These are phyloP conservation scores for Hypomesus transpacificus DNA, from an alignment of 2,113 vertebrate genomes.

Conservation along the genomic window DNA sequence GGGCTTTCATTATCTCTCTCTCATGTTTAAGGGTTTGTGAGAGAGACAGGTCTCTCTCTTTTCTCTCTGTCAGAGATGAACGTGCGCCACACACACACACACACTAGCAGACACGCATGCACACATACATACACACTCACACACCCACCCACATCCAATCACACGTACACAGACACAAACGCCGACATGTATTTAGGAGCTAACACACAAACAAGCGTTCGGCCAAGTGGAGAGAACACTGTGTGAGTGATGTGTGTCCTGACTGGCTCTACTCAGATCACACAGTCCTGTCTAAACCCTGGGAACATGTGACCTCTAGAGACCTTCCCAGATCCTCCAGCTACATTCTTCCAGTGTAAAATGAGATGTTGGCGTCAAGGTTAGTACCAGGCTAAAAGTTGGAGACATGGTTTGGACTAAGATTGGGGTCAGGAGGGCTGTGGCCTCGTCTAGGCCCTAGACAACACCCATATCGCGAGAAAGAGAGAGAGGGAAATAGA, in stretches of 20 bases:
- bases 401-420: too few species aligned
- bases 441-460: too few species aligned
- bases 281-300: too few species aligned
- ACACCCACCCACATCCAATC: slow-evolving; percentile 4
- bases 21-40: background rate
- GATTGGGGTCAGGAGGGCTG: too few species aligned
- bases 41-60: background rate
- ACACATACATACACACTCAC: background rate
- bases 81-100: slow-evolving; percentile 5
- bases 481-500: too few species aligned
- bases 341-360: too few species aligned
- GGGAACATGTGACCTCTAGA: too few species aligned
- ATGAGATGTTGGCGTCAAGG: too few species aligned
- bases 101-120: slow-evolving; percentile 5
- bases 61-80: background rate
- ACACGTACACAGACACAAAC: slow-evolving; percentile 1
- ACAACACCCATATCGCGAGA: too few species aligned
- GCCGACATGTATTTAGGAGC: background rate
- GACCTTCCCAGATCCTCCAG: too few species aligned
- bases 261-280: too few species aligned
- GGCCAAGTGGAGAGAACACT: background rate
- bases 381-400: too few species aligned
- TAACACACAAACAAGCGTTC: background rate
- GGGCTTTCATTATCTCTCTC: background rate
- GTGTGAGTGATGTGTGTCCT: background rate